A percentile compares a stretch with the other conserved stretches of the same genome.
Evolutionary conservation across 2,888 invertebrate species (phyloP).

Genomic region (Lasioglossum malachurum): DNA sequence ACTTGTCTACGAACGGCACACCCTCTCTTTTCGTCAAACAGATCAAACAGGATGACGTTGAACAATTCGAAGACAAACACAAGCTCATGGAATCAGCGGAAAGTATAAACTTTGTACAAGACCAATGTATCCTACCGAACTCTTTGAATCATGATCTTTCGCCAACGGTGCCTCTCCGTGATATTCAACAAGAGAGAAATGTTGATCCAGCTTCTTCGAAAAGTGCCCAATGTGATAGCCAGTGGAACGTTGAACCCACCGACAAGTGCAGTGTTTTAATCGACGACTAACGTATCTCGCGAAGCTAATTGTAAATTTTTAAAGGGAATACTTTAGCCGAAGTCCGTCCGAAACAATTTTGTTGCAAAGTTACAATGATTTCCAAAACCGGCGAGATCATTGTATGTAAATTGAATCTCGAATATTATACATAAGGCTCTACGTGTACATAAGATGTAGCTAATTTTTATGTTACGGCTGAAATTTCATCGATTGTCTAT

Average conservation of each 20-base stretch:
- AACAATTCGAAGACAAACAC: slow-evolving; percentile 59
- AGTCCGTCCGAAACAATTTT: slow-evolving; percentile 84
- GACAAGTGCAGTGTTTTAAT: slow-evolving; percentile 63
- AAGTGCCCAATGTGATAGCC: slow-evolving; percentile 61
- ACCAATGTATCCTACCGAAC: slow-evolving; percentile 59
- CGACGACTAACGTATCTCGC: slow-evolving; percentile 48
- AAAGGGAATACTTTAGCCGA: slow-evolving; percentile 75
- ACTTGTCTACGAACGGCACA: slow-evolving; percentile 85
- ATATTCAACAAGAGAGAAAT: slow-evolving; percentile 50
- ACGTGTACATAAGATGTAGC: slow-evolving; percentile 44
- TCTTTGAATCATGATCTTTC: slow-evolving; percentile 58
- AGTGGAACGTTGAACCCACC: slow-evolving; percentile 46
- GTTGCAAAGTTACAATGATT: slow-evolving; percentile 63
- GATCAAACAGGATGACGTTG: slow-evolving; percentile 43
- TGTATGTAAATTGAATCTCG: slow-evolving; percentile 65
- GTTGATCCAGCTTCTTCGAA: slow-evolving; percentile 46
- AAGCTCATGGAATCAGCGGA: slow-evolving; percentile 47
- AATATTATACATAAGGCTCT: slow-evolving; percentile 75
- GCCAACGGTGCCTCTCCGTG: slow-evolving; percentile 70
- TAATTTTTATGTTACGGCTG: slow-evolving; percentile 50
- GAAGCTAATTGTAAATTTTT: slow-evolving; percentile 53
- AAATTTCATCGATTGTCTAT: slow-evolving; percentile 62
- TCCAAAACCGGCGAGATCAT: slow-evolving; percentile 60
- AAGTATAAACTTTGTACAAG: slow-evolving; percentile 45
- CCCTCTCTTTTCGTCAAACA: slow-evolving; percentile 56